A percentile compares a stretch with the other conserved stretches of the same genome.
Evolutionary conservation across 2,888 invertebrate genomes (phyloP).

Genomic region (Pristionchus exspectatus): DNA sequence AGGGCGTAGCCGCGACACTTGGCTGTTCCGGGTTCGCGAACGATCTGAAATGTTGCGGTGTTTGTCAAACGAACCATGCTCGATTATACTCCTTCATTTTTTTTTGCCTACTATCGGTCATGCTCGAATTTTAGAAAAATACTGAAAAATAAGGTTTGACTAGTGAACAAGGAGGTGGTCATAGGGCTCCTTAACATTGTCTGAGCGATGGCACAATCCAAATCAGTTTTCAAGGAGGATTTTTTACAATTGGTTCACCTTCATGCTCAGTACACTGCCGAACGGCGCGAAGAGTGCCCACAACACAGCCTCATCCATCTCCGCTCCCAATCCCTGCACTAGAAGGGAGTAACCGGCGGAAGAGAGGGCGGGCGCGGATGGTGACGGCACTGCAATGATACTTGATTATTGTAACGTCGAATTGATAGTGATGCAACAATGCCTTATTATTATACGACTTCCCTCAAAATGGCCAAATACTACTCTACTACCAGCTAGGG

Average conservation of each 20-base stretch:
- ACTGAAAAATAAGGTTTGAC: too few species aligned
- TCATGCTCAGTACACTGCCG: conserved; percentile 96
- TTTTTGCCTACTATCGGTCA: too few species aligned
- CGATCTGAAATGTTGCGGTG: conserved; percentile 81
- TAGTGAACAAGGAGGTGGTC: too few species aligned
- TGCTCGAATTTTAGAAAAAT: too few species aligned
- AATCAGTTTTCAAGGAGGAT: too few species aligned
- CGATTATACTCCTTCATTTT: too few species aligned
- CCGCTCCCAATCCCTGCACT: conserved; percentile 93
- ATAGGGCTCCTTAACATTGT: too few species aligned
- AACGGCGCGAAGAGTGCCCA: conserved; percentile 98
- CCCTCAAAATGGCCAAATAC: background rate
- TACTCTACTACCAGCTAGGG: too few species aligned
- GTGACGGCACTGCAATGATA: background rate
- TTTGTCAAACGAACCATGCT: too few species aligned
- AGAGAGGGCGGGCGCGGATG: conserved; percentile 15
- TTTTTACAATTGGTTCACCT: conserved; percentile 82
- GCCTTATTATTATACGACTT: background rate
- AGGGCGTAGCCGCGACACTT: conserved; percentile 99
- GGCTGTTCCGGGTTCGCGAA: conserved; percentile 94
- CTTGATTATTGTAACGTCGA: too few species aligned
- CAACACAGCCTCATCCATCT: conserved; percentile 92
- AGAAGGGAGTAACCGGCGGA: conserved; percentile 78
- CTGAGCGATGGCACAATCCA: too few species aligned
- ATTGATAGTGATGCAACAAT: background rate